A percentile compares a stretch with the other conserved stretches of the same genome.
Conservation (phyloP, 1,140 invertebrate species). For the Eufriesea mexicana region DNA sequence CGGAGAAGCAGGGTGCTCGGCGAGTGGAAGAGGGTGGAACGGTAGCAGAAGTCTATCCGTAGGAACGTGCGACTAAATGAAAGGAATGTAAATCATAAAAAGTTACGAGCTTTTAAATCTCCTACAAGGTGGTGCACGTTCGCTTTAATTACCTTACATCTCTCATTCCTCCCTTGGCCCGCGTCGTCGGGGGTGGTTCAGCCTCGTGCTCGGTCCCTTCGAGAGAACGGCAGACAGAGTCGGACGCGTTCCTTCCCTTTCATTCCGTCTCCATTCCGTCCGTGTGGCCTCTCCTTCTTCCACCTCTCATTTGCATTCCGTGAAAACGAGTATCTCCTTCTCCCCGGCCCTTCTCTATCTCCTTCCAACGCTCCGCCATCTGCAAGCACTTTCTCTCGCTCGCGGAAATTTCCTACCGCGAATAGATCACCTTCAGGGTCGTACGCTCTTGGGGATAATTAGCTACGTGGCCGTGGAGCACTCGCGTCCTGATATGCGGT, state of each 20-base stretch:
- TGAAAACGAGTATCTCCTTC: slow-evolving; percentile 73
- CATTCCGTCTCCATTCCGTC: slow-evolving; percentile 29
- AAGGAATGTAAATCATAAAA: slow-evolving; percentile 83
- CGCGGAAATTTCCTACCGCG: slow-evolving; percentile 71
- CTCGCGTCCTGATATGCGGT: slow-evolving; percentile 69
- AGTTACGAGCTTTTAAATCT: slow-evolving; percentile 83
- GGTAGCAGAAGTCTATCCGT: slow-evolving; percentile 75
- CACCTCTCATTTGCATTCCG: slow-evolving; percentile 79
- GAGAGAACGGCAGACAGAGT: slow-evolving; percentile 36
- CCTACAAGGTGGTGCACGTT: slow-evolving; percentile 82
- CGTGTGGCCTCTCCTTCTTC: slow-evolving; percentile 41
- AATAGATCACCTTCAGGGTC: slow-evolving; percentile 80
- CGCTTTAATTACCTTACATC: slow-evolving; percentile 83
- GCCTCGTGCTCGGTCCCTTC: slow-evolving; percentile 24
- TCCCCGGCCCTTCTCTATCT: slow-evolving; percentile 23
- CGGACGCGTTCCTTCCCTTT: slow-evolving; percentile 14
- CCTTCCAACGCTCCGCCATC: slow-evolving; percentile 50
- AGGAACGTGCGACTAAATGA: slow-evolving; percentile 81
- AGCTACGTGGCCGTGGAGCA: slow-evolving; percentile 75
- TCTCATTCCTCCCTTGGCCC: slow-evolving; percentile 76
- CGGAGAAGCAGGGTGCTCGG: not conserved
- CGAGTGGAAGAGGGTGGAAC: slow-evolving; percentile 45
- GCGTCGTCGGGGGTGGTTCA: slow-evolving; percentile 29
- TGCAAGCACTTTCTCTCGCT: slow-evolving; percentile 48
- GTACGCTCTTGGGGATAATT: slow-evolving; percentile 78